A percentile compares a stretch with the other conserved stretches of the same genome.
Evolutionary conservation across 2,888 invertebrate species (phyloP).

Genomic region (Charanyca ferruginea): DNA sequence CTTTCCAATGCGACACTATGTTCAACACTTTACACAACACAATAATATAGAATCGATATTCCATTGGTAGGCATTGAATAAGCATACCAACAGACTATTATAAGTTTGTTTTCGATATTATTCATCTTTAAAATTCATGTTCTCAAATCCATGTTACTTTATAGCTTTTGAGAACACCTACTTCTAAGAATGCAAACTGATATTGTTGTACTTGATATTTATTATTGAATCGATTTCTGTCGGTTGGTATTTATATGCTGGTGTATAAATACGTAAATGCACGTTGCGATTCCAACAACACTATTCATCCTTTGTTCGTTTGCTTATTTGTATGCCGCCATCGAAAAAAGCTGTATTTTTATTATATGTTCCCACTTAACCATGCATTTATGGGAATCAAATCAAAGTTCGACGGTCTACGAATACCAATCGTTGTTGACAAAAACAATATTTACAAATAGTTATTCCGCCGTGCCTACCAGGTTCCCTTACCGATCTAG

Average conservation of each 20-base stretch:
- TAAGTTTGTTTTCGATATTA: background rate
- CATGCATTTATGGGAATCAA: conserved; percentile 36
- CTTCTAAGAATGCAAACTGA: background rate
- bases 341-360: conserved; percentile 48
- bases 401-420: conserved; percentile 3
- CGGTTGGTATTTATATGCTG: conserved; percentile 12
- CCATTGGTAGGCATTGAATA: background rate
- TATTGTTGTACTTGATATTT: conserved; percentile 10
- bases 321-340: conserved; percentile 67
- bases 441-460: conserved; percentile 18
- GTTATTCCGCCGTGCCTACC: background rate
- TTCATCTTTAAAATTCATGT: background rate
- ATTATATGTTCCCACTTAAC: conserved; percentile 37
- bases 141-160: background rate
- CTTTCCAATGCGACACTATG: conserved; percentile 57
- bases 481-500: background rate
- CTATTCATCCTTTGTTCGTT: conserved; percentile 63
- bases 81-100: background rate
- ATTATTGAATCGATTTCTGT: conserved; percentile 8
- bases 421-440: conserved; percentile 35
- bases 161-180: background rate
- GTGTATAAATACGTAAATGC: conserved; percentile 19
- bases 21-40: conserved; percentile 20
- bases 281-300: conserved; percentile 33
- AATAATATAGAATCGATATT: conserved; percentile 25